Evolutionary conservation across 1,140 invertebrate species (phyloP).

Genomic region (Caenorhabditis brenneri): DNA sequence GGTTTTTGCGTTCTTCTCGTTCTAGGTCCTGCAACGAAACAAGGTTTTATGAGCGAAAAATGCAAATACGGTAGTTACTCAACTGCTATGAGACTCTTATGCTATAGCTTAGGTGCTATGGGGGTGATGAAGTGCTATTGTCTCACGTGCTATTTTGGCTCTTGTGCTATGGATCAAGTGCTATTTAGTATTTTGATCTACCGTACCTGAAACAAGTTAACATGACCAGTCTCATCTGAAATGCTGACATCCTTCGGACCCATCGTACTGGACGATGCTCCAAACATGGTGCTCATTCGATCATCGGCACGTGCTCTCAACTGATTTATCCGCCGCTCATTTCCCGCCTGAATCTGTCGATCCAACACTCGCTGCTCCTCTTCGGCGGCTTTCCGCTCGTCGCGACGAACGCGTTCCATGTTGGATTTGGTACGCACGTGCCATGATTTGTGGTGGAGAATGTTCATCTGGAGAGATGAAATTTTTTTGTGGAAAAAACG

Average conservation of each 20-base stretch:
- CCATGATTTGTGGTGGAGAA: slow-evolving; percentile 80
- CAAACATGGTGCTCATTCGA: slow-evolving; percentile 54
- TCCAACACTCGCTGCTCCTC: slow-evolving; percentile 78
- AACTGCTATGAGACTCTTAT: too few relatives aligned
- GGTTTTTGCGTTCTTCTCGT: slow-evolving; percentile 73
- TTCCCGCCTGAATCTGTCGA: slow-evolving; percentile 71
- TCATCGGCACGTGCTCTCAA: slow-evolving; percentile 78
- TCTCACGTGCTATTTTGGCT: too few relatives aligned
- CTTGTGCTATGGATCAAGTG: too few relatives aligned
- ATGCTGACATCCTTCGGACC: slow-evolving; percentile 22
- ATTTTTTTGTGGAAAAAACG: too few relatives aligned
- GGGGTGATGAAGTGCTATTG: too few relatives aligned
- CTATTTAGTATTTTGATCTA: too few relatives aligned
- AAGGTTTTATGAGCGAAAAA: too few relatives aligned
- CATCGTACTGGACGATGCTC: slow-evolving; percentile 40
- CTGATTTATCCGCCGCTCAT: slow-evolving; percentile 85
- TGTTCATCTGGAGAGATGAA: slow-evolving; percentile 73
- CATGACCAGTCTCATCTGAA: slow-evolving; percentile 75
- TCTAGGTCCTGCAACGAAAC: slow-evolving; percentile 78
- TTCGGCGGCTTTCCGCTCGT: slow-evolving; percentile 91
- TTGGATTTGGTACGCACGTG: slow-evolving; percentile 98
- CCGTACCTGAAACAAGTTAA: slow-evolving; percentile 82
- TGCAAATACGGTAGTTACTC: too few relatives aligned
- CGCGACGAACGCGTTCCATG: slow-evolving; percentile 90
- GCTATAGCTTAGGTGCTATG: too few relatives aligned